Conservation (phyloP, 2,888 invertebrate species). For the Abrostola tripartita region DNA sequence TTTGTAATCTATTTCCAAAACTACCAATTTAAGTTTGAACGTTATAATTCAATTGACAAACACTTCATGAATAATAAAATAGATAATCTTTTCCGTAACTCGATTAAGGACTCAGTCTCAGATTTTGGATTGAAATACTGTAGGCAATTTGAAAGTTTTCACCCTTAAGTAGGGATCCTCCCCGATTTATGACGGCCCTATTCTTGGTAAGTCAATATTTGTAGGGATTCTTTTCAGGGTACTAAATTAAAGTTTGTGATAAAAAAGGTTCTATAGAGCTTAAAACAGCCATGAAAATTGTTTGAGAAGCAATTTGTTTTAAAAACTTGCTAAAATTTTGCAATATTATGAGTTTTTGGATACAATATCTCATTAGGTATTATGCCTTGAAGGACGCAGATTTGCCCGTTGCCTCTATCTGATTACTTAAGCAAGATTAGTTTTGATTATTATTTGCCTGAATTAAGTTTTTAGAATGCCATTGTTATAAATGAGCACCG, state of each 20-base stretch:
- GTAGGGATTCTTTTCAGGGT: conserved; percentile 11
- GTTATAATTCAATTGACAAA: neutral
- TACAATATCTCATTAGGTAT: neutral
- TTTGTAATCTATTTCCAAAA: neutral
- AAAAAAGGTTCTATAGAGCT: conserved; percentile 7
- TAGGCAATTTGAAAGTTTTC: conserved; percentile 22
- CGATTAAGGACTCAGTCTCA: conserved; percentile 32
- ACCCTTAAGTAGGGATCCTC: neutral
- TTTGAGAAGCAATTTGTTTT: neutral
- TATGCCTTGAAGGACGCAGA: no score
- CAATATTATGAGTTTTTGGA: neutral
- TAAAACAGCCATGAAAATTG: neutral
- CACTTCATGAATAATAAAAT: conserved; percentile 5
- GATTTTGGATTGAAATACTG: conserved; percentile 6
- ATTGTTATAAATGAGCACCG: no score
- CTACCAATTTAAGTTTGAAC: conserved; percentile 3
- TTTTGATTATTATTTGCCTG: no score
- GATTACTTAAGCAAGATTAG: no score
- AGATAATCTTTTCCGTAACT: conserved; percentile 12
- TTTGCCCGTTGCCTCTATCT: no score
- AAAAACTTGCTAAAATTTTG: neutral
- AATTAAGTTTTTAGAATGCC: no score
- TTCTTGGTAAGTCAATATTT: conserved; percentile 24
- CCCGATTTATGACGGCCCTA: conserved; percentile 7
- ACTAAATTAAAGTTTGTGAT: conserved; percentile 23